These are phyloP conservation scores for Lithobius niger DNA, from an alignment of 1,140 invertebrate genomes.

Conservation along the genomic window DNA sequence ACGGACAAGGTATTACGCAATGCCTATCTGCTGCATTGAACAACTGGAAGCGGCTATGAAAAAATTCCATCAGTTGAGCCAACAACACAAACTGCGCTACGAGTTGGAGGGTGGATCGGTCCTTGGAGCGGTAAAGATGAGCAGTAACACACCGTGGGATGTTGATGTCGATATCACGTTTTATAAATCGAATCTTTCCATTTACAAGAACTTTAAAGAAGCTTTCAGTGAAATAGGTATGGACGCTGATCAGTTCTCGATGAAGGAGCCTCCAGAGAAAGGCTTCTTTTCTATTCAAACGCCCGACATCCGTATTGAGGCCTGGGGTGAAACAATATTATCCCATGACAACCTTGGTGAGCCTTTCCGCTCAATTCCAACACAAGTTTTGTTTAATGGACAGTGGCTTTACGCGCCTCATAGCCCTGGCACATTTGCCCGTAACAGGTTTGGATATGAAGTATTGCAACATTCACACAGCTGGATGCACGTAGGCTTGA, in stretches of 20 bases:
- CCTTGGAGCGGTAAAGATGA: slow-evolving; percentile 25
- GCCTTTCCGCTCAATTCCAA: slow-evolving; percentile 13
- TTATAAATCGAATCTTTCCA: slow-evolving; percentile 14
- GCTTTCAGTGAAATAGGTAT: background rate
- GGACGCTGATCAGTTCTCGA: background rate
- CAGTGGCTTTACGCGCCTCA: slow-evolving; percentile 21
- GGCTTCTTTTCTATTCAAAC: background rate
- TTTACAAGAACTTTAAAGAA: background rate
- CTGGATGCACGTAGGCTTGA: slow-evolving; percentile 2
- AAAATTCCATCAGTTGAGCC: slow-evolving; percentile 9
- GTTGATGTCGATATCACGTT: slow-evolving; percentile 22
- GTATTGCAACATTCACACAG: slow-evolving; percentile 21
- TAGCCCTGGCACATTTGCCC: slow-evolving; percentile 26
- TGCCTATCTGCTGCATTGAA: slow-evolving; percentile 19
- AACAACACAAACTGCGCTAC: slow-evolving; percentile 16
- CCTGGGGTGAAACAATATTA: slow-evolving; percentile 2
- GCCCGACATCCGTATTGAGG: slow-evolving; percentile 7
- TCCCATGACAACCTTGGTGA: slow-evolving; percentile 3
- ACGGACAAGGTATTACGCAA: background rate
- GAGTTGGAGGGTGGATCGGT: slow-evolving; percentile 23
- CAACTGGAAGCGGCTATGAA: slow-evolving; percentile 13
- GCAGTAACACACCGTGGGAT: slow-evolving; percentile 25
- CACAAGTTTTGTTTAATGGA: slow-evolving; percentile 20
- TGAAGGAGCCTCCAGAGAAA: background rate
- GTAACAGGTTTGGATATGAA: slow-evolving; percentile 24